Evolutionary conservation across 53 echinoderm and acorn worm species (phyloP).

Genomic region (Luidia sarsii): DNA sequence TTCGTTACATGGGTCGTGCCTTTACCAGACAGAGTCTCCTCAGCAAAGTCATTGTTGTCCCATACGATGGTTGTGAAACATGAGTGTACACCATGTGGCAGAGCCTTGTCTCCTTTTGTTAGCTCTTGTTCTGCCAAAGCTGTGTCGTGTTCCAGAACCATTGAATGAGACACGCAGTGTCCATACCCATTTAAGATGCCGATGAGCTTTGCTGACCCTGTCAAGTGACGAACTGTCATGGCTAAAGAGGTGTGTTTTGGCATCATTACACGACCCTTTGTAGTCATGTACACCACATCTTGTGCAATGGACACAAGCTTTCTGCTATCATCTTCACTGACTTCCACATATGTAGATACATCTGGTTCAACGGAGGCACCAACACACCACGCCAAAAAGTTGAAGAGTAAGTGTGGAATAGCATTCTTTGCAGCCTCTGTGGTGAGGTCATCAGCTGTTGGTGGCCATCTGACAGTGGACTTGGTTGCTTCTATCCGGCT

Average conservation of each 20-base stretch:
- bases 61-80: slow-evolving; percentile 57
- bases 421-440: background rate
- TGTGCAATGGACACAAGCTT: background rate
- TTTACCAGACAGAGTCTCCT: slow-evolving; percentile 59
- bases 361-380: slow-evolving; percentile 25
- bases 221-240: slow-evolving; percentile 77
- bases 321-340: background rate
- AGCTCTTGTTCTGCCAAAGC: slow-evolving; percentile 63
- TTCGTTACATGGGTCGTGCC: slow-evolving; percentile 67
- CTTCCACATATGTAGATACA: background rate
- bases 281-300: slow-evolving; percentile 5
- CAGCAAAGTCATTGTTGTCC: slow-evolving; percentile 73
- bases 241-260: slow-evolving; percentile 16
- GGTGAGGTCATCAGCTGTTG: background rate
- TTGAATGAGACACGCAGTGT: slow-evolving; percentile 63
- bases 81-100: slow-evolving; percentile 38
- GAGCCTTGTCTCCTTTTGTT: slow-evolving; percentile 1
- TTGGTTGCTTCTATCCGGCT: background rate
- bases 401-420: background rate
- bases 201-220: slow-evolving; percentile 66
- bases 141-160: slow-evolving; percentile 70
- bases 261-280: background rate
- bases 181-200: slow-evolving; percentile 75
- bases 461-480: background rate
- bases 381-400: slow-evolving; percentile 15